Percentiles rank a stretch among this genome's conserved stretches.
Conservation (phyloP, 2,113 vertebrate species). For the Lycocorax pyrrhopterus region DNA sequence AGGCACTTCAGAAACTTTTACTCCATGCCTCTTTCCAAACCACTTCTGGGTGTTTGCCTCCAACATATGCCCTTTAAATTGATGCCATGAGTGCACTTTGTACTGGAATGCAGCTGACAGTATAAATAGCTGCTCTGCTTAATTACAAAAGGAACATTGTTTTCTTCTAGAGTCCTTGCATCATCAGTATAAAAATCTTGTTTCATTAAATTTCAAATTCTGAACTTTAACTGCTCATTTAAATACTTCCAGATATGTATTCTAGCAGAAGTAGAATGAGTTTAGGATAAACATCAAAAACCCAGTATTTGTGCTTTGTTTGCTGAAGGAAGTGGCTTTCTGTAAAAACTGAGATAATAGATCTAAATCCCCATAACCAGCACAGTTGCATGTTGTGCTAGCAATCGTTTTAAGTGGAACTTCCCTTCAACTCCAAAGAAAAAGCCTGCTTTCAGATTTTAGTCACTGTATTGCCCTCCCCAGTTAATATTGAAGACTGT, state of each 20-base stretch:
- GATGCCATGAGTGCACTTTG: constrained; percentile 34
- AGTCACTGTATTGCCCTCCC: not conserved
- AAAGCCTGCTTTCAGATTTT: not conserved
- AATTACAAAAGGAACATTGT: constrained; percentile 24
- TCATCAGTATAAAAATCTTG: not conserved
- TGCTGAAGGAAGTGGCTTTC: not conserved
- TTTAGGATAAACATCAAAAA: not conserved
- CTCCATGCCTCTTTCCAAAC: constrained; percentile 5
- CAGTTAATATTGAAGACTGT: not conserved
- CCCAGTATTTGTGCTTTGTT: not conserved
- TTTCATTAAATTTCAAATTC: not conserved
- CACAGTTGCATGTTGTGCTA: not conserved
- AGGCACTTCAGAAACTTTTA: not conserved
- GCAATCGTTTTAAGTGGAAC: not conserved
- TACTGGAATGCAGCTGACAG: not conserved
- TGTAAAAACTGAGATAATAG: not conserved
- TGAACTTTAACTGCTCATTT: not conserved
- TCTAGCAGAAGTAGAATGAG: not conserved
- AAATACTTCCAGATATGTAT: not conserved
- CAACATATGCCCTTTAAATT: constrained; percentile 34
- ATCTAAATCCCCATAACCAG: not conserved
- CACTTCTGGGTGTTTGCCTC: not conserved
- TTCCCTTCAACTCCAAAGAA: not conserved
- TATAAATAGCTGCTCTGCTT: constrained; percentile 33
- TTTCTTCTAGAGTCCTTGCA: not conserved